phyloP scores from a whole-genome alignment of 2,797 vertebrate species.

The Melanotaenia trifasciata region DNA sequence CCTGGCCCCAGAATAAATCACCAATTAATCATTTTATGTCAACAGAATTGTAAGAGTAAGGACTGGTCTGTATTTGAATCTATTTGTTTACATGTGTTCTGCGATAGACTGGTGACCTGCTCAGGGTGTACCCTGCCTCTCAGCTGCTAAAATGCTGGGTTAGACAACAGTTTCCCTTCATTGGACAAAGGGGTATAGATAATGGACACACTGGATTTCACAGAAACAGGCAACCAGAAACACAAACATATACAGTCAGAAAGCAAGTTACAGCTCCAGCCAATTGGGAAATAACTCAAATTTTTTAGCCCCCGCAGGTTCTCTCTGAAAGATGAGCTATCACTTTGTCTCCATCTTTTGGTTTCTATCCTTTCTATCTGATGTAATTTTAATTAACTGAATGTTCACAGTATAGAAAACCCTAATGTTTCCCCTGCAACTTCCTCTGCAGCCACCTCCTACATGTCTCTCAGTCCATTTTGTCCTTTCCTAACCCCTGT shows the following conservation, averaged over 20 bases:
- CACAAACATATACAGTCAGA: background rate
- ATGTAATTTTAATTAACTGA: conserved; percentile 3
- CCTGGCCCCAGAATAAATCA: conserved; percentile 17
- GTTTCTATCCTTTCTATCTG: conserved; percentile 1
- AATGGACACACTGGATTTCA: background rate
- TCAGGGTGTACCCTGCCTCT: too few species aligned
- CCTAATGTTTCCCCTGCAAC: conserved; percentile 6
- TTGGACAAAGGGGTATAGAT: too few species aligned
- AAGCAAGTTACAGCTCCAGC: conserved; percentile 20
- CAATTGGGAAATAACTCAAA: conserved; percentile 46
- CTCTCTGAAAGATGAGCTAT: conserved; percentile 30
- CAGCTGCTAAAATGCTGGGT: too few species aligned
- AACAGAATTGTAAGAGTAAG: conserved; percentile 21
- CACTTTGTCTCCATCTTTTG: conserved; percentile 11
- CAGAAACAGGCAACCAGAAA: conserved; percentile 14
- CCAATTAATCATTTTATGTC: conserved; percentile 16
- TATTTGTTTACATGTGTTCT: conserved; percentile 3
- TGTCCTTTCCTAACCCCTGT: conserved; percentile 49
- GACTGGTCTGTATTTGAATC: background rate
- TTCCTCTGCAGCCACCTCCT: conserved; percentile 13
- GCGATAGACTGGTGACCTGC: too few species aligned
- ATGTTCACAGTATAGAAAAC: conserved; percentile 10
- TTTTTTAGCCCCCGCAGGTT: conserved; percentile 34
- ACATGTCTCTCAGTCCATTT: conserved; percentile 27
- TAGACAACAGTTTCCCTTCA: too few species aligned